These are phyloP conservation scores for Xestia c-nigrum DNA, from an alignment of 2,888 invertebrate species.

Conservation along the genomic window DNA sequence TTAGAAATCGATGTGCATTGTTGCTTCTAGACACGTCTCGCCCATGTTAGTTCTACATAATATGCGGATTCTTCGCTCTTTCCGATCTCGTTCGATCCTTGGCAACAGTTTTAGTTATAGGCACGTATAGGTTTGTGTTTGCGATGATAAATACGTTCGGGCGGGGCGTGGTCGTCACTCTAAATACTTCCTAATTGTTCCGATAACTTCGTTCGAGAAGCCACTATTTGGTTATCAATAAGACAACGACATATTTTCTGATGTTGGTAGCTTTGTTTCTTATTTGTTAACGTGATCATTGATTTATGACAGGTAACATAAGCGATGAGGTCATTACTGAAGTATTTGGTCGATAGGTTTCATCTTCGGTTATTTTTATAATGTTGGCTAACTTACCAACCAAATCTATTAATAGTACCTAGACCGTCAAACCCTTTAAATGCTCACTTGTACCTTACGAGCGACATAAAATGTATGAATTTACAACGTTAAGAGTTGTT, in stretches of 20 bases:
- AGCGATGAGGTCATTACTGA: slow-evolving; percentile 38
- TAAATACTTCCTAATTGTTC: slow-evolving; percentile 57
- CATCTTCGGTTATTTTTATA: slow-evolving; percentile 42
- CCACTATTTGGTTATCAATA: slow-evolving; percentile 34
- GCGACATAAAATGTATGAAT: slow-evolving; percentile 54
- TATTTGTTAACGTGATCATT: slow-evolving; percentile 20
- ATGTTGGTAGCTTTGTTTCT: slow-evolving; percentile 35
- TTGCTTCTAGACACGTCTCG: slow-evolving; percentile 64
- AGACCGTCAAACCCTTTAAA: slow-evolving; percentile 43
- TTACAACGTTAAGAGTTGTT: slow-evolving; percentile 47
- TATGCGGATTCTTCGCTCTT: slow-evolving; percentile 35
- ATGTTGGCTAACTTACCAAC: slow-evolving; percentile 33
- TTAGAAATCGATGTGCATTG: slow-evolving; percentile 62
- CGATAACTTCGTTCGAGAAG: slow-evolving; percentile 49
- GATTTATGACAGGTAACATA: slow-evolving; percentile 19
- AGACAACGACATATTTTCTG: slow-evolving; percentile 12
- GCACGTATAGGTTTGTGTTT: slow-evolving; percentile 32
- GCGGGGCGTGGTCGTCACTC: slow-evolving; percentile 52
- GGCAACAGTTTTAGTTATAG: slow-evolving; percentile 41
- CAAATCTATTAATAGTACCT: slow-evolving; percentile 41
- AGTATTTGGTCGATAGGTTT: slow-evolving; percentile 39
- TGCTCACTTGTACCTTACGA: slow-evolving; percentile 58
- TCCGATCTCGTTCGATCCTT: slow-evolving; percentile 40
- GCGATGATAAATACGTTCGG: slow-evolving; percentile 48
- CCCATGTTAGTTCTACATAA: slow-evolving; percentile 38